phyloP scores from a whole-genome alignment of 1,140 invertebrate genomes.

The Sarcophaga bullata region DNA sequence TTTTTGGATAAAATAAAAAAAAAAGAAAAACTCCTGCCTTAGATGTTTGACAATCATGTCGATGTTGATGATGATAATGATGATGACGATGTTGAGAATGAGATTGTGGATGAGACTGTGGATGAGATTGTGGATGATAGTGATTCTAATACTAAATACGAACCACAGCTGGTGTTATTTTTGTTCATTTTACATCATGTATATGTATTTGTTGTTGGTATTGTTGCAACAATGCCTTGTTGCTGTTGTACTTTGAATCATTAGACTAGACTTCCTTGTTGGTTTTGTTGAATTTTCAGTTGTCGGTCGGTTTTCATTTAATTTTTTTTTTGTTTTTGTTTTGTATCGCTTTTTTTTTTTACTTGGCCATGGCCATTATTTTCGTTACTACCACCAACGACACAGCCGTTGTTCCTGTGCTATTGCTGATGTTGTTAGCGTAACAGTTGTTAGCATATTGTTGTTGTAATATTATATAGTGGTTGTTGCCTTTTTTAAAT shows the following conservation, averaged over 20 bases:
- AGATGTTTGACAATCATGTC: not conserved
- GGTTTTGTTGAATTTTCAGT: constrained; percentile 9
- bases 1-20: constrained; percentile 7
- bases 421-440: not conserved
- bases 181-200: not conserved
- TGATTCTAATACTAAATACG: not conserved
- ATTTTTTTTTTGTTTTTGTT: not conserved
- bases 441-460: constrained; percentile 16
- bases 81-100: not conserved
- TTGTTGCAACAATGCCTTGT: not conserved
- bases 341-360: not conserved
- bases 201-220: not conserved
- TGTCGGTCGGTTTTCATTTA: not conserved
- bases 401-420: not conserved
- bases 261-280: constrained; percentile 7
- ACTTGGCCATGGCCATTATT: no score
- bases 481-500: not conserved
- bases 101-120: no score
- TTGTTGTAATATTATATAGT: not conserved
- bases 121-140: no score
- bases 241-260: constrained; percentile 20
- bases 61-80: not conserved
- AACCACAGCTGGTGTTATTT: constrained; percentile 8
- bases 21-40: not conserved
- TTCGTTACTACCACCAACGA: no score